These are phyloP conservation scores for Tortricodes alternella DNA, from an alignment of 2,888 invertebrate species.

Conservation along the genomic window DNA sequence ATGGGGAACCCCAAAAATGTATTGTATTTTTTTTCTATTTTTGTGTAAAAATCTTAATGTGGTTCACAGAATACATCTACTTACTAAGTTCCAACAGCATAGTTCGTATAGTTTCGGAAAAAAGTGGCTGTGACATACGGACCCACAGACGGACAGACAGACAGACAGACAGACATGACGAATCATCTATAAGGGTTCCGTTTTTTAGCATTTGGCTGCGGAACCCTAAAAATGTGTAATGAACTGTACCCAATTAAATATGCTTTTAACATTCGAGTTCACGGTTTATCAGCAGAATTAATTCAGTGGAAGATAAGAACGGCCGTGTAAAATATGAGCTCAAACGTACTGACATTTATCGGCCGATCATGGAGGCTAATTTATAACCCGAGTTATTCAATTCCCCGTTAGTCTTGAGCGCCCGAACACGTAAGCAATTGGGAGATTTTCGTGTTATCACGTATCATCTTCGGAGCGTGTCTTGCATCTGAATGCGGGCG, in stretches of 20 bases:
- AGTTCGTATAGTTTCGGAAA: too few relatives aligned
- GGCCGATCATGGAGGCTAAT: conserved; percentile 71
- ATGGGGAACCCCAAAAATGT: too few relatives aligned
- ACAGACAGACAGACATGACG: too few relatives aligned
- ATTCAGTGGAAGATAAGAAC: conserved; percentile 69
- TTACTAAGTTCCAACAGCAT: too few relatives aligned
- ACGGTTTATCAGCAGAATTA: conserved; percentile 70
- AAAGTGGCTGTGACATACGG: too few relatives aligned
- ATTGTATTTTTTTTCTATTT: too few relatives aligned
- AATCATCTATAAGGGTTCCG: too few relatives aligned
- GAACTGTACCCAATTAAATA: not conserved
- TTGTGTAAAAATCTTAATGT: too few relatives aligned
- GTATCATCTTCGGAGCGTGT: conserved; percentile 79
- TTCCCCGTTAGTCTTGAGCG: conserved; percentile 64
- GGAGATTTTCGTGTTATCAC: conserved; percentile 82
- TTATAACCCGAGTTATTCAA: conserved; percentile 78
- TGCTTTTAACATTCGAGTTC: conserved; percentile 40
- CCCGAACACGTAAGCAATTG: conserved; percentile 81
- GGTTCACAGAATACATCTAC: too few relatives aligned
- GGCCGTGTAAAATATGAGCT: conserved; percentile 61
- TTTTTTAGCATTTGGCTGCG: too few relatives aligned
- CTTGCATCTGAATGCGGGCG: conserved; percentile 55
- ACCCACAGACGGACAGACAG: too few relatives aligned
- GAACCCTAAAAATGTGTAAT: not conserved
- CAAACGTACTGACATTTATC: conserved; percentile 73